Base-by-base conservation (phyloP, 1,140 invertebrate genomes). In the Drosophila oshimai region DNA sequence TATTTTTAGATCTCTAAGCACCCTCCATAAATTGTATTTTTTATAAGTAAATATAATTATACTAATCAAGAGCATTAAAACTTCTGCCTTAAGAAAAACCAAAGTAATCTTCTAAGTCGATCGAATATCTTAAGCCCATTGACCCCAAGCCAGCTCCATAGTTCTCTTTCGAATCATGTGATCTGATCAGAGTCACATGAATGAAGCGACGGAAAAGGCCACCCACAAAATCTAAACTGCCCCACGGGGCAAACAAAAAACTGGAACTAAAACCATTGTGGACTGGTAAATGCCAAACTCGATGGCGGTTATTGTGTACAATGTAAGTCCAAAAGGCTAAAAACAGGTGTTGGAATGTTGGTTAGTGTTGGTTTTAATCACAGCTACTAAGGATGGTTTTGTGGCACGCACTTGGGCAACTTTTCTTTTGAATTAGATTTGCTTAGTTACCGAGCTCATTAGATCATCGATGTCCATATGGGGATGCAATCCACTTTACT, bases 381-480 rank as follows among this genome's bases (percentile, higher is more conserved):
- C 44, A 2, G 53, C 33, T 17, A 20, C 65, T 39, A 12, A 46
- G 65, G 49, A 74, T 61, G 42, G 53, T 29, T 74, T 47, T 70
- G 64, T 39, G 54, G 29, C 55, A 76, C 29, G 73, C 57, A 29
- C 57, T 49, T 39, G 53, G 34, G 31, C 41, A 49, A 64, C 60
- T 37, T 24, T 36, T 28, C 31, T 5, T 12, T 17, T 28, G 24
- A 53, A 47, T 31, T 47, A 44, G 36, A 74, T 28, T 36, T 31
- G 61, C 51, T 61, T 64, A 33, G 22, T 62, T 36, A 47, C 33
- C 44, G 54, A 41, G 41, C 13, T 51, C 60, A 77, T 81, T 81
- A 83, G 79, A 77, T 83, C 78, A 83, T 58, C 78, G 69, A 65
- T 34, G 37, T 29, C 44, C 77, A 60, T 60, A 51, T 54, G 18